Base-by-base conservation (phyloP, 2,888 invertebrate species). In the Eristalis arbustorum region DNA sequence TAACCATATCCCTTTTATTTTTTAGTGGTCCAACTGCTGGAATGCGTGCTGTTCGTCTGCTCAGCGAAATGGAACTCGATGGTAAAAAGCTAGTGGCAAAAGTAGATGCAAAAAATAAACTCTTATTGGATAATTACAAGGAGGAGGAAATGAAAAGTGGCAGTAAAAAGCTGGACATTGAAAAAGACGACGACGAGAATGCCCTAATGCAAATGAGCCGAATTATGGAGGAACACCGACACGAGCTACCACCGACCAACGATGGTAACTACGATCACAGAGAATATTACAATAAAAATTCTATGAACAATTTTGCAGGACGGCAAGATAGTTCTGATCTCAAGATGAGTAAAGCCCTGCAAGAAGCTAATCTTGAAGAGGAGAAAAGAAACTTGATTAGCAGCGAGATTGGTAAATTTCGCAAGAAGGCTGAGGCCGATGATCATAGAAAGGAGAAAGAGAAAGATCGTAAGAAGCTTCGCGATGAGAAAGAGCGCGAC, bases 101-200 rank as follows among this genome's bases (percentile, higher is more conserved):
- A 93, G 98, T 98, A 31, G 99, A 99, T 94, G 98, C 98, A 84
- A 99, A 99, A 94, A 98, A 98, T 90, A 98, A 98, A 94, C 96
- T 97, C 80, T 95, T 98, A 88, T 95, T 99, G 89, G 98, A 98
- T 92, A 97, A 98, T 88, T 99, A 98, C 93, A 98, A 98, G 94
- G 96, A 96, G 88, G 95, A 96, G 90, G 94, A 95, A 91, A 92
- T 94, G 83, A 94, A 93, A 88, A 94, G 95, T 49, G 94, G 94
- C n/a, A 92, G 92, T 87, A 94, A 93, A 56, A 93, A 94, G 62
- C 91, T 94, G 81, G 94, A 94, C 88, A 94, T 94, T 88, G 95
- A 95, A 89, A 94, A 94, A 67, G 91, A 94, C 42, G 94, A 94
- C 84, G 95, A 95, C 89, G 94, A 94, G 88, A 93, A 95, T 72